Evolutionary conservation across 2,113 vertebrate genomes (phyloP), one percentile per base, ranked within the genome.

Genomic region (Barbus barbus): DNA sequence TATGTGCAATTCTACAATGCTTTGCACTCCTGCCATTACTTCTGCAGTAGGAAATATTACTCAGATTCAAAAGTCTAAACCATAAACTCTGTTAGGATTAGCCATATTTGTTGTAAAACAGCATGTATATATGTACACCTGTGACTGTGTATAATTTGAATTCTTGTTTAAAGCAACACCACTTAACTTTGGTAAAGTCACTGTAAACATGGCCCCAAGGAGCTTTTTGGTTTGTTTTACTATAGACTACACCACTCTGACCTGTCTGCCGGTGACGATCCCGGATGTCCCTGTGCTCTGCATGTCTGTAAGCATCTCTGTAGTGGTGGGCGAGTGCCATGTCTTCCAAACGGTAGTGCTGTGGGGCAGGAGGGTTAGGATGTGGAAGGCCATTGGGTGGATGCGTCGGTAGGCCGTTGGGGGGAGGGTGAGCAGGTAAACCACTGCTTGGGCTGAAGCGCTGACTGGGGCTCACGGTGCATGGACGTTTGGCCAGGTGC

Each of bases 321-420:
- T 97, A 97, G 88, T 97, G 97, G 87, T 98, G 97, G 0, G 97
- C 97, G 92, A 97, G 89, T 33, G 96, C 97, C 96, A 98, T 97
- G 94, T 97, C 97, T 93, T 99, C 97, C 63, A 97, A 91, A 78
- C 96, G 96, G 91, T 96, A 98, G 92, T 98, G 98, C 91, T 96
- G 97, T 24, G 96, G 95, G 76, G 85, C 93, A 0, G 94, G 90
- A 85, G 88, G 60, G 0, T 93, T 22, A 24, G 95, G 0, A 87
- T 93, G 94, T 13, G 93, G 75, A n/a, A 94, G 91, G 81, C 93
- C 94, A 0, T 94, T 94, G 74, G 93, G 93, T 44, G 94, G 91
- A 82, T 95, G 93, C 12, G 87, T 92, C 0, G 93, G 90, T 86
- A 94, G 90, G 61, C 94, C 94, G 0, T 95, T 95, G 1, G 92